Evolutionary conservation across 2,797 vertebrate species (phyloP), one percentile per base, ranked within the genome.

Genomic region (Euphonia xanthogaster): DNA sequence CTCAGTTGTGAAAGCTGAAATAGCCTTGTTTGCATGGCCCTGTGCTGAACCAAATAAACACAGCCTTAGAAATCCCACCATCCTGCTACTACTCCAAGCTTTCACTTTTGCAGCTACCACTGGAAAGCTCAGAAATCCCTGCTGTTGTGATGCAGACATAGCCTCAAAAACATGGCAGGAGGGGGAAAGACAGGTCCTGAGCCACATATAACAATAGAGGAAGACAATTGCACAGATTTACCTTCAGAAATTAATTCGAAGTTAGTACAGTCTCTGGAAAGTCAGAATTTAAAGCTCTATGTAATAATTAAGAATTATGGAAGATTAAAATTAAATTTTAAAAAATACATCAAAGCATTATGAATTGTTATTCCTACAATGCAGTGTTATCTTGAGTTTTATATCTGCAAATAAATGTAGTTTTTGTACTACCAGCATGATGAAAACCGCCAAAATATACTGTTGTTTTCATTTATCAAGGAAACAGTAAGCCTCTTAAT

Each of bases 361-460:
- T n/a, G 10, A 89, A 81, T 58, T 35, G 3, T 2, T 60, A 6
- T 25, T 63, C 9, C 21, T 84, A 86, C 66, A 10, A 73, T 19
- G 30, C 12, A 50, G 28, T 33, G 16, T 31, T 40, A 35, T 50
- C 33, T 5, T 81, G 22, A 71, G 15, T 58, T 86, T 54, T 66
- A 4, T 25, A 81, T 27, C 17, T 80, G 24, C 5, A 84, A 78
- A 77, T 35, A 73, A 47, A 82, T 51, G 27, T 24, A 39, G 25
- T 21, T 48, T 33, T 37, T 62, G 7, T 35, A 57, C 9, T 55
- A 75, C 11, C 28, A 78, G 2, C 1, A 55, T 35, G 42, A 67
- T 18, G 6, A 51, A 65, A 60, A 30, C 2, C 7, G 1, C 5
- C 9, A 15, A 28, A 35, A 21, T 2, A 17, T 18, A 33, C 4